Base-by-base conservation (phyloP, 2,888 invertebrate species). In the Eulithis prunata region DNA sequence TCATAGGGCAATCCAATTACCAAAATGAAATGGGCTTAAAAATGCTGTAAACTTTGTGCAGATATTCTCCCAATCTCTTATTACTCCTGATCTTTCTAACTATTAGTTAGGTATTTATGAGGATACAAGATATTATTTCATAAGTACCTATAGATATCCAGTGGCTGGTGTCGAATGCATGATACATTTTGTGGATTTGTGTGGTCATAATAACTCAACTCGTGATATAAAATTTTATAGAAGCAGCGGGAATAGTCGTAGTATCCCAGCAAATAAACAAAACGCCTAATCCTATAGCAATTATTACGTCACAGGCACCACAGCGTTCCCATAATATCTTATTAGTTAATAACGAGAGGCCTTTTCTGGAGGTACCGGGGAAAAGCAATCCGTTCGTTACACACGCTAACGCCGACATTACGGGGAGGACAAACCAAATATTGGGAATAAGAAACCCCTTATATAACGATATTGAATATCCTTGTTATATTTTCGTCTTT, bases 371-470 rank as follows among this genome's bases (percentile, higher is more conserved):
- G 62, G 45, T 57, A 58, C 38, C 54, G 13, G 57, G 60, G 64
- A 58, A 69, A 71, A 69, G 66, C 68, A 73, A 71, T 70, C 71
- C 57, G 64, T 69, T 70, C 62, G 62, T 63, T 65, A 65, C 67
- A 70, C 70, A 69, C 43, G 66, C 60, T 64, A 56, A 68, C 69
- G 69, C 62, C 58, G 63, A 68, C 70, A 69, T 71, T 67, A 72
- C 67, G 65, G 65, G 65, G 65, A 67, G 71, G 74, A 71, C 74
- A 70, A 69, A 69, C 62, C 71, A 74, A 74, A 74, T 72, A 71
- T 71, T 73, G 62, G 68, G 46, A 67, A 70, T 68, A 72, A 72
- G 72, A 66, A 21, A 67, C 72, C 59, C 66, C 57, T 62, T 71
- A 66, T 64, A 66, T 71, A 70, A 72, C 63, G 59, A 68, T 69